phyloP scores from a whole-genome alignment of 2,113 vertebrate species.

The Oreochromis spilurus region DNA sequence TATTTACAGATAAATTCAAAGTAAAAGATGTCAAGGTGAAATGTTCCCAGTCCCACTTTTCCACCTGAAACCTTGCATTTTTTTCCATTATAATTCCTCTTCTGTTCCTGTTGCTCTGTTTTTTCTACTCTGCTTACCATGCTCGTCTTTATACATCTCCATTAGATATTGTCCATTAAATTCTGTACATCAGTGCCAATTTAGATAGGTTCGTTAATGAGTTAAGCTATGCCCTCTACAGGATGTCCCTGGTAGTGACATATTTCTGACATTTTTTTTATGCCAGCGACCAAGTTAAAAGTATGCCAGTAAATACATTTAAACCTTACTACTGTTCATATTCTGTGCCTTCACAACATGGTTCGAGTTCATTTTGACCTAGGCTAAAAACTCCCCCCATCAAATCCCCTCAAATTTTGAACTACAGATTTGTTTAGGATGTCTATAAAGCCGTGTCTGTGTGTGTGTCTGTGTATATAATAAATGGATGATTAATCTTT shows the following conservation, averaged over 20 bases:
- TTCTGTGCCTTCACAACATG: neutral
- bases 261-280: constrained; percentile 59
- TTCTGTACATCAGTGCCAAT: constrained; percentile 89
- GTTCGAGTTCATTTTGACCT: neutral
- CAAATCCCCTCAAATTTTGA: neutral
- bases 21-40: neutral
- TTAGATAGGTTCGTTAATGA: constrained; percentile 83
- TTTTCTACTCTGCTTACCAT: neutral
- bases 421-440: neutral
- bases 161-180: constrained; percentile 43
- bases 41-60: neutral
- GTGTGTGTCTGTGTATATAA: neutral
- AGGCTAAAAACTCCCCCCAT: neutral
- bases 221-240: constrained; percentile 78
- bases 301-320: constrained; percentile 10
- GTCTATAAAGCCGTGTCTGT: neutral
- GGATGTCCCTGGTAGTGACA: constrained; percentile 75
- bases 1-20: neutral
- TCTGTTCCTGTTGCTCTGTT: neutral
- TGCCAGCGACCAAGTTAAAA: constrained; percentile 45
- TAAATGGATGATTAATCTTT: neutral
- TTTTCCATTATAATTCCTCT: neutral
- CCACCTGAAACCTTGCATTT: neutral
- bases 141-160: neutral
- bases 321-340: neutral